These are phyloP conservation scores for Macrosiphum euphorbiae DNA, from an alignment of 2,888 invertebrate genomes.

Conservation along the genomic window DNA sequence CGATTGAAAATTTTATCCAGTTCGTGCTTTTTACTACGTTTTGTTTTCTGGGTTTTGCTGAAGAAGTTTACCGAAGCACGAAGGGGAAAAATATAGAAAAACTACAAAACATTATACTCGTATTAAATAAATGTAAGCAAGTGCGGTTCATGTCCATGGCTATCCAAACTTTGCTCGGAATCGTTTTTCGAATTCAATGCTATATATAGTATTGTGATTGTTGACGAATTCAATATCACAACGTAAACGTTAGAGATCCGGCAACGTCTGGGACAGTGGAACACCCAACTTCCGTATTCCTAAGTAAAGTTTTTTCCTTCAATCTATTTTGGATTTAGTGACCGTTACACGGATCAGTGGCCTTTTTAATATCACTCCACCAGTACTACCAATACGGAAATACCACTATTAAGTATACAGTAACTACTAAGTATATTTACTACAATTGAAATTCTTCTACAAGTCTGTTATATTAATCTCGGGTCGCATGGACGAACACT, in stretches of 20 bases:
- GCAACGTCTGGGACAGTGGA: not conserved
- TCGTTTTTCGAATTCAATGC: not conserved
- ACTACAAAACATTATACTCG: not conserved
- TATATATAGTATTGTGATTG: not conserved
- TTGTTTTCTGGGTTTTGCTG: not conserved
- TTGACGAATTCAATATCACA: not conserved
- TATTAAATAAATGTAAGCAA: not conserved
- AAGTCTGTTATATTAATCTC: not conserved
- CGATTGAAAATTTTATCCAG: not conserved
- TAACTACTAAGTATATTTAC: not conserved
- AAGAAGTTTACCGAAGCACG: not conserved
- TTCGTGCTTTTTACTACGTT: not conserved
- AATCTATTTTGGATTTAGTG: not conserved
- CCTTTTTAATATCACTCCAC: not conserved
- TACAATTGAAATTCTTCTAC: not conserved
- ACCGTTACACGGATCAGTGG: not conserved
- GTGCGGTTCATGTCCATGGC: not conserved
- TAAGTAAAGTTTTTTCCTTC: not conserved
- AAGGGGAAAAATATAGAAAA: not conserved
- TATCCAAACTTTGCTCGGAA: not conserved
- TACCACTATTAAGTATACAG: not conserved
- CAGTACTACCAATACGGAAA: not conserved
- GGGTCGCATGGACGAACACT: not conserved
- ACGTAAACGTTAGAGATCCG: not conserved
- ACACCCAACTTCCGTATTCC: not conserved